phyloP scores from a whole-genome alignment of 2,797 vertebrate species.

The Tragopan temminckii region DNA sequence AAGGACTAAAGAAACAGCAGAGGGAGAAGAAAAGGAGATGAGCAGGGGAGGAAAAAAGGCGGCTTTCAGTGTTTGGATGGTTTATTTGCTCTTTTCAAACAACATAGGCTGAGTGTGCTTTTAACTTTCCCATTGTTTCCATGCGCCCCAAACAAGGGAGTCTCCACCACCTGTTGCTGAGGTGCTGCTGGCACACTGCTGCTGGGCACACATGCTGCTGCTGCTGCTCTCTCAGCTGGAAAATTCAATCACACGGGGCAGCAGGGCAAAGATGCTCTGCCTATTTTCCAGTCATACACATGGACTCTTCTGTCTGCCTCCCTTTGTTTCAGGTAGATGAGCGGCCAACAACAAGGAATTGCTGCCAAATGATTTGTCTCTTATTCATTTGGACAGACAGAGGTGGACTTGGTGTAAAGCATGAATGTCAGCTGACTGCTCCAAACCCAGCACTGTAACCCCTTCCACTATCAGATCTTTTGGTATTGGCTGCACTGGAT shows the following conservation, averaged over 20 bases:
- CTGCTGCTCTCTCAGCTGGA: not conserved
- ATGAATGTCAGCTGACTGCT: not conserved
- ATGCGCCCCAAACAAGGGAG: not conserved
- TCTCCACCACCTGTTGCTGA: slow-evolving; percentile 24
- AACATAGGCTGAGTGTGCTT: slow-evolving; percentile 11
- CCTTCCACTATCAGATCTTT: not conserved
- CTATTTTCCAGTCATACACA: not conserved
- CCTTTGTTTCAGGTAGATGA: slow-evolving; percentile 28
- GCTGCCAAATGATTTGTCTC: slow-evolving; percentile 39
- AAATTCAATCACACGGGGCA: not conserved
- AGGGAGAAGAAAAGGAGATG: slow-evolving; percentile 5
- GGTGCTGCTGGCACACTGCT: slow-evolving; percentile 9
- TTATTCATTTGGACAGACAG: not conserved
- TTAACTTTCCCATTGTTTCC: not conserved
- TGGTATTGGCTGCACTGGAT: rapidly evolving
- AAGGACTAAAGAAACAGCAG: slow-evolving; percentile 30
- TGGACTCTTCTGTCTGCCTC: not conserved
- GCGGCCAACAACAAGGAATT: not conserved
- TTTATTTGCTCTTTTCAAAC: slow-evolving; percentile 53
- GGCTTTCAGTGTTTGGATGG: slow-evolving; percentile 25
- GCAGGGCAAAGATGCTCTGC: not conserved
- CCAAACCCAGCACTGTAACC: not conserved
- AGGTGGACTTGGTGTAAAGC: slow-evolving; percentile 5
- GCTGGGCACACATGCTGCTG: not conserved
- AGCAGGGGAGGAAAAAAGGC: not conserved